phyloP scores from a whole-genome alignment of 2,888 invertebrate genomes.

The Micoletzkya japonica region DNA sequence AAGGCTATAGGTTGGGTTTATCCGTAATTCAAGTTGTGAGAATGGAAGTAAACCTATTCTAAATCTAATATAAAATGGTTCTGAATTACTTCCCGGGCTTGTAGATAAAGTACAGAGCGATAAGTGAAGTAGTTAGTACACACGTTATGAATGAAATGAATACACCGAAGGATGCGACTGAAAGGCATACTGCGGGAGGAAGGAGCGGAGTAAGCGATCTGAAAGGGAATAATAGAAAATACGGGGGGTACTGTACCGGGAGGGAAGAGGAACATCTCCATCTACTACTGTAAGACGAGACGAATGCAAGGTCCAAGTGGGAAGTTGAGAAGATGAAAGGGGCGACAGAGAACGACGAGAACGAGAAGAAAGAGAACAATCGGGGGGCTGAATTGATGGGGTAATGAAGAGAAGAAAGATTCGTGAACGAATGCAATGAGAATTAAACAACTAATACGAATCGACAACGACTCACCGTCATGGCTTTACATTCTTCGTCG shows the following conservation, averaged over 20 bases:
- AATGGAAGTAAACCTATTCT: no score
- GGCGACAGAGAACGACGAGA: background rate
- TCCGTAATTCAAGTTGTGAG: background rate
- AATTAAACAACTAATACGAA: background rate
- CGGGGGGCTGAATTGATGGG: slow-evolving; percentile 1
- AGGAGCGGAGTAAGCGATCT: background rate
- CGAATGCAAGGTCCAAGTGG: slow-evolving; percentile 26
- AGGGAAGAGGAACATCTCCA: slow-evolving; percentile 10
- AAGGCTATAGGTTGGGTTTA: background rate
- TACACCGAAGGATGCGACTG: background rate
- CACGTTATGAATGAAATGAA: slow-evolving; percentile 14
- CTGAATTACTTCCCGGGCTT: background rate
- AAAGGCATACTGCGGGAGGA: slow-evolving; percentile 5
- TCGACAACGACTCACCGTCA: slow-evolving; percentile 2
- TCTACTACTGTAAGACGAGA: slow-evolving; percentile 2
- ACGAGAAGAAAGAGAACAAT: background rate
- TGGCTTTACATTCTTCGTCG: background rate
- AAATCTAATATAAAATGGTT: no score
- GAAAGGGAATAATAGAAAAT: background rate
- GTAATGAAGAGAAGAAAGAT: background rate
- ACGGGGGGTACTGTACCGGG: background rate
- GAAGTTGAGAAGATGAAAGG: background rate
- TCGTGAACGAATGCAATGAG: background rate
- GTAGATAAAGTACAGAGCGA: background rate
- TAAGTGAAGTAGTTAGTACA: background rate